phyloP scores from a whole-genome alignment of 2,797 vertebrate genomes.

The Onychomys torridus region DNA sequence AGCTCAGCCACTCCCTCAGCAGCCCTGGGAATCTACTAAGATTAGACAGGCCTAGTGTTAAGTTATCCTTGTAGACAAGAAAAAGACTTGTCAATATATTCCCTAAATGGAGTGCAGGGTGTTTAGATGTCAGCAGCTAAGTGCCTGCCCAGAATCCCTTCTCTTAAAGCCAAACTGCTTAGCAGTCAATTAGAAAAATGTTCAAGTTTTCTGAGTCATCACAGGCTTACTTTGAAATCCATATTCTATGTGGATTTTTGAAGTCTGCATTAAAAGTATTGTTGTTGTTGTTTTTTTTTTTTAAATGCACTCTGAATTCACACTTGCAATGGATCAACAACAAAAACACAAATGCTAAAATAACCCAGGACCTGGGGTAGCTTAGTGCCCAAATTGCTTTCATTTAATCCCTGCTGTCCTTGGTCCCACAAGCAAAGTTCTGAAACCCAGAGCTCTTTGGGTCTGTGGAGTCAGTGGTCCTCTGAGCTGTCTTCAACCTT shows the following conservation, averaged over 20 bases:
- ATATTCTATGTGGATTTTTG: background rate
- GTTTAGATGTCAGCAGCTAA: background rate
- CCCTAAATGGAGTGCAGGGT: background rate
- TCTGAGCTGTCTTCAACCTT: background rate
- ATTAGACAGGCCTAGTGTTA: background rate
- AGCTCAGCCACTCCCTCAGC: background rate
- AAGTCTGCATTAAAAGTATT: background rate
- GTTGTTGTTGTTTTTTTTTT: background rate
- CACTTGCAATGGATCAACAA: background rate
- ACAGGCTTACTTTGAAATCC: conserved; percentile 8
- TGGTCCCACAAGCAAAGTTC: background rate
- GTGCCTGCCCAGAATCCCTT: background rate
- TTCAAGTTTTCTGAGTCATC: background rate
- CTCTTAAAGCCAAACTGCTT: background rate
- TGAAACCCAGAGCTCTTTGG: background rate
- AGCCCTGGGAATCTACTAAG: background rate
- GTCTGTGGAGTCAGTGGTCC: background rate
- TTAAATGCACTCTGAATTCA: background rate
- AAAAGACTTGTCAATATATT: background rate
- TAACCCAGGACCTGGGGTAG: background rate
- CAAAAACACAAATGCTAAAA: background rate
- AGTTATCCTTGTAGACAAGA: background rate
- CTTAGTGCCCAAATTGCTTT: background rate
- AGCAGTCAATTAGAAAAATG: background rate
- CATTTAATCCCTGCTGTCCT: background rate